A percentile compares a stretch with the other conserved stretches of the same genome.
Conservation (phyloP, 2,888 invertebrate genomes). For the Parnassius glacialis region DNA sequence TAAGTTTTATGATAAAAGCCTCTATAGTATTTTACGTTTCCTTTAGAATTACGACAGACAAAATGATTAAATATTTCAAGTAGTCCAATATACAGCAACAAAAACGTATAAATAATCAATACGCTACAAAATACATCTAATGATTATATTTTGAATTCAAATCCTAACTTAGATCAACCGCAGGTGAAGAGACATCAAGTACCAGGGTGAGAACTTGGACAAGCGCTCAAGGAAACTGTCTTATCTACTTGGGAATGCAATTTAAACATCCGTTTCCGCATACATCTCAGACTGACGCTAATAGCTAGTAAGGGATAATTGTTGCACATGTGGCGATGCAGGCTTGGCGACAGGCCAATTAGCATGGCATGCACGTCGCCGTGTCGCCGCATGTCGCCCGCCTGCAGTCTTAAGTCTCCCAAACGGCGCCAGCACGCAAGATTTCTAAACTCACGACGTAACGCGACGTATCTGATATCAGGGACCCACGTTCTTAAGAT, state of each 20-base stretch:
- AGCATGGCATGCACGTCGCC: constrained; percentile 60
- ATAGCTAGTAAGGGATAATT: constrained; percentile 78
- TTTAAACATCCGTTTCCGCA: constrained; percentile 81
- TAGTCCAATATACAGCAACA: no score
- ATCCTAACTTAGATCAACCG: no score
- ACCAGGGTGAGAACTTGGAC: constrained; percentile 27
- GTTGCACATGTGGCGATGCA: constrained; percentile 71
- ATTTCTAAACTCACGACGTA: constrained; percentile 39
- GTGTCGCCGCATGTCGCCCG: constrained; percentile 46
- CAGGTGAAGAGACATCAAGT: background rate
- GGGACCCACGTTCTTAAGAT: constrained; percentile 28
- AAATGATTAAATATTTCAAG: no score
- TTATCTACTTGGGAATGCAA: constrained; percentile 73
- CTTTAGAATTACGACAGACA: no score
- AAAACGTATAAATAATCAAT: no score
- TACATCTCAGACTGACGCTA: constrained; percentile 62
- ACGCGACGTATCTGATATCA: constrained; percentile 26
- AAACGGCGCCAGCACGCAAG: constrained; percentile 43
- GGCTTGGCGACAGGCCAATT: constrained; percentile 78
- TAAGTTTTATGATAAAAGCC: no score
- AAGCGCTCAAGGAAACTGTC: constrained; percentile 45
- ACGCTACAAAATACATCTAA: no score
- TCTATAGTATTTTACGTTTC: no score
- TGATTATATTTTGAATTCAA: no score
- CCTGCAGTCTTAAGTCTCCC: constrained; percentile 35